These are phyloP conservation scores for Ammodytes marinus DNA, from an alignment of 2,113 vertebrate species.

Conservation along the genomic window DNA sequence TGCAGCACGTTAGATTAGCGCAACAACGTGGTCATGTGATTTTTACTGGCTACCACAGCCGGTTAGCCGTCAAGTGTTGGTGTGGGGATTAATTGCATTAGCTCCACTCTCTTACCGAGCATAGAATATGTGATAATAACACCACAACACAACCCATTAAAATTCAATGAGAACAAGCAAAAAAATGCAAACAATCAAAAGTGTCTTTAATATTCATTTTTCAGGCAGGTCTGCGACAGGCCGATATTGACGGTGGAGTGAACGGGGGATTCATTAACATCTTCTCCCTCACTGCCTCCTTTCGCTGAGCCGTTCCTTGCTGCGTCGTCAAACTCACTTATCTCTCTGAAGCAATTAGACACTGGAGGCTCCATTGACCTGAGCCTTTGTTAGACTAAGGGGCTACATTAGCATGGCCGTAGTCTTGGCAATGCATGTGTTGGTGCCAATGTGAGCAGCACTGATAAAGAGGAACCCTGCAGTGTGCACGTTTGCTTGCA, in stretches of 20 bases:
- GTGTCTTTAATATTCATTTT: conserved; percentile 82
- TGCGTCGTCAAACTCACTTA: conserved; percentile 84
- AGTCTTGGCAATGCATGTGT: conserved; percentile 73
- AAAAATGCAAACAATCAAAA: conserved; percentile 77
- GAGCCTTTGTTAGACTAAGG: conserved; percentile 81
- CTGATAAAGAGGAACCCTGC: conserved; percentile 81
- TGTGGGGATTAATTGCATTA: conserved; percentile 76
- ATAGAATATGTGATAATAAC: conserved; percentile 71
- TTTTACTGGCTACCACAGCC: conserved; percentile 56
- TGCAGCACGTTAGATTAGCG: conserved; percentile 21
- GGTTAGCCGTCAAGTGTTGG: conserved; percentile 65
- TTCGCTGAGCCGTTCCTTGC: conserved; percentile 67
- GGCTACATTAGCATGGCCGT: conserved; percentile 80
- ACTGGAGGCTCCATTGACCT: conserved; percentile 86
- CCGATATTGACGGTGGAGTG: conserved; percentile 80
- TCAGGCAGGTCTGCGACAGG: conserved; percentile 67
- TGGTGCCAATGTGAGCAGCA: conserved; percentile 81
- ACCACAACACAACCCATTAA: conserved; percentile 62
- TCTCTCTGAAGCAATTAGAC: conserved; percentile 87
- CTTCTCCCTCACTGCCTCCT: conserved; percentile 61
- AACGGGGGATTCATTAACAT: conserved; percentile 80
- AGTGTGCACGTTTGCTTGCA: conserved; percentile 36
- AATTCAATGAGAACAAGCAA: conserved; percentile 74
- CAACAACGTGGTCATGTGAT: conserved; percentile 39
- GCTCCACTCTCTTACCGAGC: conserved; percentile 64